Conservation (phyloP, 1,140 invertebrate species). For the Cydia pomonella region DNA sequence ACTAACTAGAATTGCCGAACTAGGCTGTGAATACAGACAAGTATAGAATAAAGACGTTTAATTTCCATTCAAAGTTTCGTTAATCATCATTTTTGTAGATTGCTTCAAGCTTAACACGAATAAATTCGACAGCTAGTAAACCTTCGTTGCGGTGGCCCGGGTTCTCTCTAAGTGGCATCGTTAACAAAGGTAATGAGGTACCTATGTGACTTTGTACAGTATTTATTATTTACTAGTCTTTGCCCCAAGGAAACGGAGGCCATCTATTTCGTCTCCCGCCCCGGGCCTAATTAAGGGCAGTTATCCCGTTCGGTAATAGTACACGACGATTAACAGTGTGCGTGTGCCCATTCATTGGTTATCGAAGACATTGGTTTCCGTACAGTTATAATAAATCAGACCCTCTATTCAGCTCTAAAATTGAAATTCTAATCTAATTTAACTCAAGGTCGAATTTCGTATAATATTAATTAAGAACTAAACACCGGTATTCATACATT, state of each 20-base stretch:
- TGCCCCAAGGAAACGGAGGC: constrained; percentile 37
- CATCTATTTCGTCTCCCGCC: constrained; percentile 47
- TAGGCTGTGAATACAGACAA: neutral
- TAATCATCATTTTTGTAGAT: neutral
- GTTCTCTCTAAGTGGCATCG: no score
- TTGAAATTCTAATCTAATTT: neutral
- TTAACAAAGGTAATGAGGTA: neutral
- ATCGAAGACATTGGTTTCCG: constrained; percentile 38
- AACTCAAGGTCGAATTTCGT: neutral
- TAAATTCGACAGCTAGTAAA: no score
- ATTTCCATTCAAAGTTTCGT: neutral
- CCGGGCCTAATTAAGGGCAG: constrained; percentile 48
- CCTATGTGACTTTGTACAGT: neutral
- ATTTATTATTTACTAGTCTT: constrained; percentile 34
- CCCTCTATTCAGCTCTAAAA: neutral
- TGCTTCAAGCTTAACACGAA: neutral
- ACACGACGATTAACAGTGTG: constrained; percentile 45
- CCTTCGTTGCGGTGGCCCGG: no score
- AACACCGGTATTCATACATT: no score
- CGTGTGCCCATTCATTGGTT: constrained; percentile 36
- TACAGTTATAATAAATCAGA: constrained; percentile 14
- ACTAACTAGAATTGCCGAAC: constrained; percentile 52
- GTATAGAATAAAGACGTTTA: neutral
- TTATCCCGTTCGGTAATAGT: constrained; percentile 46
- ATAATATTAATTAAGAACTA: no score